These are phyloP conservation scores for Pseudococcus viburni DNA, from an alignment of 2,888 invertebrate species.

Conservation along the genomic window DNA sequence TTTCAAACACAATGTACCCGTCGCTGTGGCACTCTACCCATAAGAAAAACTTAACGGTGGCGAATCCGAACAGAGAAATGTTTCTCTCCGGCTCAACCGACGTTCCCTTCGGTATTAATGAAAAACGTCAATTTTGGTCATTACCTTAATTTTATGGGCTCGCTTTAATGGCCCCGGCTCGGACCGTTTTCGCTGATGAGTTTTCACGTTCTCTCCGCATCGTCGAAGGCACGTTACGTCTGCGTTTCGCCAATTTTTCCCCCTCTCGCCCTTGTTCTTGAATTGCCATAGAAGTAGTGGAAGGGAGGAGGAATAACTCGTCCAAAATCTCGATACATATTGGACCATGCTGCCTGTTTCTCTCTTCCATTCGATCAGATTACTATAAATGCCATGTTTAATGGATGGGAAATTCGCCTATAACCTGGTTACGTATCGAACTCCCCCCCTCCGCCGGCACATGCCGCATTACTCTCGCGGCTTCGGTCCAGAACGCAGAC, in stretches of 20 bases:
- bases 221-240: background rate
- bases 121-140: slow-evolving; percentile 57
- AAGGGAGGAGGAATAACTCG: background rate
- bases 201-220: background rate
- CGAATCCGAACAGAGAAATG: background rate
- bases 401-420: slow-evolving; percentile 42
- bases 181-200: slow-evolving; percentile 10
- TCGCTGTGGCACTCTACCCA: too few relatives aligned
- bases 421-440: background rate
- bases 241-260: background rate
- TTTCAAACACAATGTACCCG: background rate
- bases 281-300: too few relatives aligned
- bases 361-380: slow-evolving; percentile 34
- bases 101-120: slow-evolving; percentile 1
- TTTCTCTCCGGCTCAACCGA: background rate
- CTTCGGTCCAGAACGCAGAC: background rate
- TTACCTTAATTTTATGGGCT: slow-evolving; percentile 47
- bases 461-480: background rate
- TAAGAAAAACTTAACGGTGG: background rate
- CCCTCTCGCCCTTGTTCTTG: background rate
- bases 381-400: slow-evolving; percentile 23
- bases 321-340: slow-evolving; percentile 26
- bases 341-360: background rate
- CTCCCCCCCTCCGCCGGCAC: background rate
- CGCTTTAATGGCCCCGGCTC: slow-evolving; percentile 20